Evolutionary conservation across 1,140 invertebrate genomes (phyloP), one percentile per base, ranked within the genome.

Genomic region (Conopomorpha cramerella): DNA sequence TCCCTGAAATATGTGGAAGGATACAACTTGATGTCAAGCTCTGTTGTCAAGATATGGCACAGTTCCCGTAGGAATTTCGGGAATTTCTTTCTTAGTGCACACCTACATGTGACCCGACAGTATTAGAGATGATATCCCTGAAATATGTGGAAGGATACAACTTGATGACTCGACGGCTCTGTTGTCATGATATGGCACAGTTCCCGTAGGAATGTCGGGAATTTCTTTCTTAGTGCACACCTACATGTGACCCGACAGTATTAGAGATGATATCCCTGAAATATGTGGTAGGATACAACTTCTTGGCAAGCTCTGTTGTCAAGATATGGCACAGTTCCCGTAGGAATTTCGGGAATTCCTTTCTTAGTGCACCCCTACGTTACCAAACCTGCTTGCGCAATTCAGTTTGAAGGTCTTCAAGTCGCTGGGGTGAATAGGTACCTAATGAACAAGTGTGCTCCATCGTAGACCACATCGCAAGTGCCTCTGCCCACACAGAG

Each of bases 41-140:
- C n/a, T n/a, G n/a, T n/a, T n/a, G n/a, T n/a, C n/a, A n/a, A n/a
- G n/a, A n/a, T n/a, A n/a, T n/a, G 13, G 31, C 13, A 13, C 7
- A 13, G 31, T 40, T 29, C 35, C 27, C 29, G 35, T 17, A 34
- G 14, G 3, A 34, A 11, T 1, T 34, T 8, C 28, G 31, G 16
- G n/a, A n/a, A n/a, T n/a, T n/a, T n/a, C n/a, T n/a, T n/a, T n/a
- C n/a, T n/a, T n/a, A n/a, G n/a, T n/a, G n/a, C n/a, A n/a, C n/a
- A n/a, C n/a, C n/a, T n/a, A n/a, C n/a, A n/a, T n/a, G 53, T 91
- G 84, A 12, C 96, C 96, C 30, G 88, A 83, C 55, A 97, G 77
- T 49, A 98, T 90, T 58, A 98, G 78, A 68, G 93, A 93, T 56
- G 96, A 88, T 72, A 99, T 96, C 84, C 88, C 92, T 97, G 77